Percentiles rank a stretch among this genome's conserved stretches.
Evolutionary conservation across 2,113 vertebrate species (phyloP).

Genomic region (Rhizomys pruinosus): DNA sequence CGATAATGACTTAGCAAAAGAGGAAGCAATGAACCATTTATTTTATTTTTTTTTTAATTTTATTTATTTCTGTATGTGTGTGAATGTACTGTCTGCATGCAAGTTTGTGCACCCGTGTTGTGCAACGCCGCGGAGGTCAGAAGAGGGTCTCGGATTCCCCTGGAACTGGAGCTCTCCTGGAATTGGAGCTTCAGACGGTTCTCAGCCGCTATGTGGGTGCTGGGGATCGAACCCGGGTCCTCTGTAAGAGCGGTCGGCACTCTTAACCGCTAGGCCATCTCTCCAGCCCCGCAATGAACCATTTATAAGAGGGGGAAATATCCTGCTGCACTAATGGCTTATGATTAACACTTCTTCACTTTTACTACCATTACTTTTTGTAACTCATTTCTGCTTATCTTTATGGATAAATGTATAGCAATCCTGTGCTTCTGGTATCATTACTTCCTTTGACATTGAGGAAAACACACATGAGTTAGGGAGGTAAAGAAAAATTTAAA

Average conservation of each 20-base stretch:
- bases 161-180: no score
- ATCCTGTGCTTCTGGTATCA: neutral
- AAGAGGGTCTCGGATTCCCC: no score
- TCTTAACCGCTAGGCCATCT: no score
- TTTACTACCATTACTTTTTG: neutral
- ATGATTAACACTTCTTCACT: neutral
- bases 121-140: no score
- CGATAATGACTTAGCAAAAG: neutral
- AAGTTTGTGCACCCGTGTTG: no score
- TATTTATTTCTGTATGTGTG: no score
- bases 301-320: neutral
- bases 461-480: neutral
- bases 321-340: neutral
- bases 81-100: no score
- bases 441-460: neutral
- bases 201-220: no score
- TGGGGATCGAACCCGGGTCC: no score
- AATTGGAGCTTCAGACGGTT: no score
- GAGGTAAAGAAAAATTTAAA: neutral
- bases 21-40: neutral
- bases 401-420: neutral
- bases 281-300: neutral
- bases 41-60: no score
- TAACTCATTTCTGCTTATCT: neutral
- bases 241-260: no score